A percentile compares a stretch with the other conserved stretches of the same genome.
These are phyloP conservation scores for Autographa pulchrina DNA, from an alignment of 2,888 invertebrate species.

Conservation along the genomic window DNA sequence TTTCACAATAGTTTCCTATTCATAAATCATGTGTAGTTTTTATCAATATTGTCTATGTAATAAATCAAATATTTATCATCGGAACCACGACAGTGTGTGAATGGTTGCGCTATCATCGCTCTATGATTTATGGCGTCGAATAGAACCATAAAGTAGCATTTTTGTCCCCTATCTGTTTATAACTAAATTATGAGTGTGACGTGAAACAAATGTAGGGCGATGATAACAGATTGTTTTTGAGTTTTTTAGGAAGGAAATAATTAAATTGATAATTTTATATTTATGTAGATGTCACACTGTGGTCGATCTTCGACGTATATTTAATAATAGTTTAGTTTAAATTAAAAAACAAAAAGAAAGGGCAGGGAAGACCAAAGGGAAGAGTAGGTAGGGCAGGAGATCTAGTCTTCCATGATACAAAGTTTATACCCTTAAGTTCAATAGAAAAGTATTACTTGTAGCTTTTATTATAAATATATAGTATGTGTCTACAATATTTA, in stretches of 20 bases:
- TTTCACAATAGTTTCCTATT: slow-evolving; percentile 38
- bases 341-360: too few species aligned
- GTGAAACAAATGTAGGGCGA: slow-evolving; percentile 30
- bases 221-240: slow-evolving; percentile 41
- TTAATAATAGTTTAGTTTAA: not conserved
- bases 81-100: slow-evolving; percentile 50
- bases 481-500: not conserved
- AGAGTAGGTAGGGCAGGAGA: too few species aligned
- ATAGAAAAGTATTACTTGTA: too few species aligned
- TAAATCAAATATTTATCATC: slow-evolving; percentile 54
- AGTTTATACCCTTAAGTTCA: too few species aligned
- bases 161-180: slow-evolving; percentile 50
- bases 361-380: too few species aligned
- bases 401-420: too few species aligned
- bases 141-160: slow-evolving; percentile 48
- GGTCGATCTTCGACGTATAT: not conserved
- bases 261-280: slow-evolving; percentile 12
- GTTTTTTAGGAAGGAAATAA: slow-evolving; percentile 22
- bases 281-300: not conserved
- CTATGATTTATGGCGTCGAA: slow-evolving; percentile 49
- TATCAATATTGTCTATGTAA: slow-evolving; percentile 51
- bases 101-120: slow-evolving; percentile 44
- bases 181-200: slow-evolving; percentile 46
- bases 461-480: too few species aligned
- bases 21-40: slow-evolving; percentile 48